Base-by-base conservation (phyloP, 2,888 invertebrate genomes). In the Andrena minutula region DNA sequence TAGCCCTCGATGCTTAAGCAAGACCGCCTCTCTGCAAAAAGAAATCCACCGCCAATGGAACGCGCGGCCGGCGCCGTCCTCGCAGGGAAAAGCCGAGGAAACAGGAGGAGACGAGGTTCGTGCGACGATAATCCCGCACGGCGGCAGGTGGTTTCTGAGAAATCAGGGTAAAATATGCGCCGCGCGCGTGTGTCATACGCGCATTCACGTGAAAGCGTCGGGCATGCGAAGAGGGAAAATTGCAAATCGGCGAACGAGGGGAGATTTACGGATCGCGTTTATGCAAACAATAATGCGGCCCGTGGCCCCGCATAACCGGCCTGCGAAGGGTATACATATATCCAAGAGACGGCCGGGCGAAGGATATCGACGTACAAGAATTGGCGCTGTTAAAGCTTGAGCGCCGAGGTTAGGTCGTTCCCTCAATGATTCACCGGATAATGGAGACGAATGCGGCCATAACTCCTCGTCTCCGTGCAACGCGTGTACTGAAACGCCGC, bases 361-460 rank as follows among this genome's bases (percentile, higher is more conserved):
- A 86, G 87, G 87, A 82, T 90, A 88, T 88, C 88, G 85, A 82
- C 78, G 81, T 86, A 87, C 85, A 80, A 83, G 88, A 83, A 88
- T 90, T 81, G 89, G 83, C 68, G 86, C 83, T 86, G 88, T 89
- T 90, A 88, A 86, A 86, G 86, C 84, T 86, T 79, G 78, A 82
- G 77, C 88, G 84, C 71, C 85, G 85, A 81, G 89, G 90, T 85
- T 89, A 86, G 89, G 86, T 88, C 89, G 88, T 89, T 89, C 89
- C 87, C 87, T 86, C 91, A 89, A 91, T 92, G 92, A 92, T 92
- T 92, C 92, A 92, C 89, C 88, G 89, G 84, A 89, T 92, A 92
- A 92, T 92, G 92, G 92, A 92, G 92, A 92, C 92, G 92, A 92
- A 92, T 92, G 92, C 88, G 90, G 88, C 89, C 89, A 91, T 92